Base-by-base conservation (phyloP, 2,797 vertebrate genomes). In the Poecilia wingei region DNA sequence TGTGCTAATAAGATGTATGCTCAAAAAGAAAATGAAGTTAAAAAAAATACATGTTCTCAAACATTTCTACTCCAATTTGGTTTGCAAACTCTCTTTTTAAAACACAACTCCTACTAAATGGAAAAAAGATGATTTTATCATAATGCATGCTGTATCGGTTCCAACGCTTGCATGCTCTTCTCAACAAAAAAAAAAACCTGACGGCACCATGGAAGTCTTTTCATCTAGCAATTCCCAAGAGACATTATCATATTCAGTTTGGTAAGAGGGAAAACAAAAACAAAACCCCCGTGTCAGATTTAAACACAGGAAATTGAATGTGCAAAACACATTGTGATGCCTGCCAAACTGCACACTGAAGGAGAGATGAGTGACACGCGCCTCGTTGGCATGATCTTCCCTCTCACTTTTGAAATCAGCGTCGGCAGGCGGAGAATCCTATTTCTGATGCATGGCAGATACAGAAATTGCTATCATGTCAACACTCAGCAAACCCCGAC, bases 301-400 rank as follows among this genome's bases (percentile, higher is more conserved):
- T 89, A 92, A 94, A 93, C 82, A 88, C 91, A 85, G 93, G 91
- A 93, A 94, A 96, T 94, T 92, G 85, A 94, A 94, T 86, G 92
- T 82, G 91, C 84, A 88, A 91, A 92, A 89, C 89, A 88, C 87
- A 90, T 66, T 76, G 83, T 25, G 86, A 88, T 53, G 86, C 80
- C 87, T 83, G 90, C 80, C 77, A 83, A 87, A 80, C 71, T 55
- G 77, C 87, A 64, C 53, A 5, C 36, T 33, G 87, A 78, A 51
- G 81, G 73, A 16, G 82, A 88, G 84, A 74, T 74, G 82, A 80
- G 79, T 81, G 90, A 91, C 91, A 82, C 75, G 2, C 78, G 82
- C 88, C 88, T 91, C 72, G 78, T 76, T 89, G 85, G 90, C 89
- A 81, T 74, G 83, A 88, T 89, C 84, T 85, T 76, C 70, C 88